Base-by-base conservation (phyloP, 2,113 vertebrate genomes). In the Xerus inauris region DNA sequence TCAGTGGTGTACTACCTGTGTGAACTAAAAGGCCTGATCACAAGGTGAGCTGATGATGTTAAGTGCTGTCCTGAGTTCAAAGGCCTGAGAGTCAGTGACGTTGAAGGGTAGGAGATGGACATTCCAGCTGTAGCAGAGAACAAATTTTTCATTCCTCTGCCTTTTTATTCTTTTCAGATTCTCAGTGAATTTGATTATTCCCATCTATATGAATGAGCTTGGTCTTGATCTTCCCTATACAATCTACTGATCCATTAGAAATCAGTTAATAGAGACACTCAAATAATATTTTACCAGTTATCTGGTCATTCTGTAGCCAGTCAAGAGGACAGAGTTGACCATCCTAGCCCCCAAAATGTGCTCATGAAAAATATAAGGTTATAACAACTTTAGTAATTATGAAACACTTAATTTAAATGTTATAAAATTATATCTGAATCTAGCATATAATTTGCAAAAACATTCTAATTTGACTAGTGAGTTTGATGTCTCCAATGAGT, bases 341-440 rank as follows among this genome's bases (percentile, higher is more conserved):
- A 67, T 45, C 57, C 32, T 35, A 65, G 73, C 89, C 13, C 87
- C 38, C 64, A 96, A 62, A 97, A 95, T 95, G 88, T 3, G 75
- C 2, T 11, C 24, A 90, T 87, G 9, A 12, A 94, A 97, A 96
- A 93, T 38, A 96, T 54, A 24, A 84, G 8, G 40, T 91, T 8
- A 89, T 12, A 89, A 30, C 17, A 92, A 97, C 35, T 28, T 84
- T 65, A 22, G 75, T 89, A 4, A 24, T 95, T 98, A 91, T 38
- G 93, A 75, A 92, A 2, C 28, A 57, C 83, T 30, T 45, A 95
- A 87, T 84, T 62, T 92, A 92, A 82, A 75, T 85, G 76, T 47
- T 20, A 83, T 94, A 8, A 75, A 32, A 51, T 64, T 1, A 32
- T 62, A 64, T 87, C 10, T 85, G 83, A 95, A 88, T 75, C 24